A percentile compares a stretch with the other conserved stretches of the same genome.
Evolutionary conservation across 1,140 invertebrate genomes (phyloP).

Genomic region (Sycophila sp.): DNA sequence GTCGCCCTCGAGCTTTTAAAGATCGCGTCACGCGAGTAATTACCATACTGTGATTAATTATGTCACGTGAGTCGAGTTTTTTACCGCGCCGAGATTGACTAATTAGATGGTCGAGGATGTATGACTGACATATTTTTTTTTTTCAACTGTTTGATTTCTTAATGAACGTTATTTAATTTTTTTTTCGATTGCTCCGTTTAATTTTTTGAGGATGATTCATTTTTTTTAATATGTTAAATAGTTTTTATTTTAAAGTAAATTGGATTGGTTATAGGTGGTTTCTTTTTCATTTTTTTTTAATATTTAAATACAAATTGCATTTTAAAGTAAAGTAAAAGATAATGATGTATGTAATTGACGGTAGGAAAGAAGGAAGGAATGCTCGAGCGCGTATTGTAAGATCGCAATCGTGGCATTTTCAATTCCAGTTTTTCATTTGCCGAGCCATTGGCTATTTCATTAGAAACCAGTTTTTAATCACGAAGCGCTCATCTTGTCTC

Average conservation of each 20-base stretch:
- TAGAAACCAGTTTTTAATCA: conserved; percentile 7
- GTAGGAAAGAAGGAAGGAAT: no score
- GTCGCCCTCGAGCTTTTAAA: background rate
- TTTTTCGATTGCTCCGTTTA: no score
- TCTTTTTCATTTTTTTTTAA: no score
- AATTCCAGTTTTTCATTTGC: background rate
- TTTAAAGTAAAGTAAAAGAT: no score
- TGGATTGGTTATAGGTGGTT: no score
- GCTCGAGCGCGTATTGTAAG: background rate
- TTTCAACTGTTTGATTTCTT: no score
- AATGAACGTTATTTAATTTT: no score
- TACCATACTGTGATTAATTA: conserved; percentile 11
- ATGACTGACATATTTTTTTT: background rate
- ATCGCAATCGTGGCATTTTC: background rate
- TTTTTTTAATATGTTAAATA: no score
- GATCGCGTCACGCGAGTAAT: conserved; percentile 1
- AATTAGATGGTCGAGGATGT: background rate
- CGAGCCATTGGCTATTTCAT: background rate
- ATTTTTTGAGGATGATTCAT: no score
- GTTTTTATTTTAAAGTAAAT: no score
- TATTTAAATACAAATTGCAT: no score
- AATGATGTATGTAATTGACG: no score
- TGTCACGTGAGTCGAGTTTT: background rate
- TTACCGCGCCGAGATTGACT: background rate
- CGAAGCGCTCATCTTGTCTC: background rate